Conservation (phyloP, 2,113 vertebrate species). For the Gulo gulo region DNA sequence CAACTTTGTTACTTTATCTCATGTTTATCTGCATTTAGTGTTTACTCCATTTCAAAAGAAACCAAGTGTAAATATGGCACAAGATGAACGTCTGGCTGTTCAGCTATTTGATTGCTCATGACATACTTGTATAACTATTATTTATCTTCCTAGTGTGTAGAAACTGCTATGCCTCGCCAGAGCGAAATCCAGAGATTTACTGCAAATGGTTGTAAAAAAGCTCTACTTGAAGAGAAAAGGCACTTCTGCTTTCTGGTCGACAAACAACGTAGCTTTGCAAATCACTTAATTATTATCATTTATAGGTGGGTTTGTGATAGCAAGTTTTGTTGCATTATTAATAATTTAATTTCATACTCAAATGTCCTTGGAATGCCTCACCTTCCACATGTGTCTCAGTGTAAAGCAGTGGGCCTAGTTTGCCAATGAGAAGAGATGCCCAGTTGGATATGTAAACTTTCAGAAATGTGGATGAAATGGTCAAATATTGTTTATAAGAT, state of each 20-base stretch:
- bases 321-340: not conserved
- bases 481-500: not conserved
- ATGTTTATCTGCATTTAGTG: not conserved
- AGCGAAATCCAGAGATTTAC: slow-evolving; percentile 96
- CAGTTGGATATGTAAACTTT: not conserved
- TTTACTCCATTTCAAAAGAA: not conserved
- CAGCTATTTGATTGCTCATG: not conserved
- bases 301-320: slow-evolving; percentile 85
- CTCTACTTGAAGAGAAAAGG: slow-evolving; percentile 95
- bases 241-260: slow-evolving; percentile 98
- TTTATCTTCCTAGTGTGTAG: slow-evolving; percentile 86
- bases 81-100: not conserved
- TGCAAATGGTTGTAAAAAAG: slow-evolving; percentile 94
- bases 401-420: not conserved
- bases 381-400: not conserved
- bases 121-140: not conserved
- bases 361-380: not conserved
- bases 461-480: not conserved
- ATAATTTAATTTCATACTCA: not conserved
- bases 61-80: not conserved
- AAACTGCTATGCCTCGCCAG: slow-evolving; percentile 91
- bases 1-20: not conserved
- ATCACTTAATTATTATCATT: slow-evolving; percentile 89
- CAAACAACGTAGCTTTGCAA: slow-evolving; percentile 94
- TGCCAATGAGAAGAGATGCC: not conserved